These are phyloP conservation scores for Ochropacha duplaris DNA, from an alignment of 2,888 invertebrate species.

Conservation along the genomic window DNA sequence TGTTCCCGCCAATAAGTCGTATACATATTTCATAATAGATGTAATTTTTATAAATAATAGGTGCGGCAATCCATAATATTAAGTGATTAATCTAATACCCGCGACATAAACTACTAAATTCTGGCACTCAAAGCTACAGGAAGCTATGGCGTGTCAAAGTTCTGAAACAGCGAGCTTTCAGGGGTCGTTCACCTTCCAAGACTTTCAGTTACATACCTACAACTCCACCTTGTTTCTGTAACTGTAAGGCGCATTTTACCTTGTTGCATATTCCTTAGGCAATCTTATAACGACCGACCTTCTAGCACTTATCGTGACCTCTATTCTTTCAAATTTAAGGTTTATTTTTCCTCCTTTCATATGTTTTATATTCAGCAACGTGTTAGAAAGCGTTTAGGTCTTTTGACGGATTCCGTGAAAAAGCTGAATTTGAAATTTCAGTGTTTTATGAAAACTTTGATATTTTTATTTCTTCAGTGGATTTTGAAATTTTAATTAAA, in stretches of 20 bases:
- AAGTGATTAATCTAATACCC: conserved; percentile 27
- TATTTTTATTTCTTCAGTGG: background rate
- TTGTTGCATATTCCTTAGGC: conserved; percentile 8
- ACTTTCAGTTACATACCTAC: conserved; percentile 14
- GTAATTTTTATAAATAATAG: no score
- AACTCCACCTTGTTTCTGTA: conserved; percentile 26
- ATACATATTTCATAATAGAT: no score
- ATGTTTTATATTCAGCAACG: conserved; percentile 12
- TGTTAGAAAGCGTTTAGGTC: conserved; percentile 35
- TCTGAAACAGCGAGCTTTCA: conserved; percentile 67
- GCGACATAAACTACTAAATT: conserved; percentile 40
- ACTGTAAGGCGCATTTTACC: conserved; percentile 39
- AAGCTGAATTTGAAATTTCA: conserved; percentile 39
- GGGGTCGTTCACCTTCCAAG: conserved; percentile 59
- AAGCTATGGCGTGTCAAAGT: conserved; percentile 73
- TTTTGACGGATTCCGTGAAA: conserved; percentile 53
- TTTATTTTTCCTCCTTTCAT: conserved; percentile 35
- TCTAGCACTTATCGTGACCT: conserved; percentile 33
- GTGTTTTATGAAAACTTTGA: conserved; percentile 13
- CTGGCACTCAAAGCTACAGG: conserved; percentile 54
- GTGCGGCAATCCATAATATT: conserved; percentile 7
- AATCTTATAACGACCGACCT: conserved; percentile 46
- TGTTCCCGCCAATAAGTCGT: no score
- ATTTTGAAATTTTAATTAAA: background rate
- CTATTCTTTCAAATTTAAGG: conserved; percentile 37